Base-by-base conservation (phyloP, 2,113 vertebrate genomes). In the Catagonus wagneri region DNA sequence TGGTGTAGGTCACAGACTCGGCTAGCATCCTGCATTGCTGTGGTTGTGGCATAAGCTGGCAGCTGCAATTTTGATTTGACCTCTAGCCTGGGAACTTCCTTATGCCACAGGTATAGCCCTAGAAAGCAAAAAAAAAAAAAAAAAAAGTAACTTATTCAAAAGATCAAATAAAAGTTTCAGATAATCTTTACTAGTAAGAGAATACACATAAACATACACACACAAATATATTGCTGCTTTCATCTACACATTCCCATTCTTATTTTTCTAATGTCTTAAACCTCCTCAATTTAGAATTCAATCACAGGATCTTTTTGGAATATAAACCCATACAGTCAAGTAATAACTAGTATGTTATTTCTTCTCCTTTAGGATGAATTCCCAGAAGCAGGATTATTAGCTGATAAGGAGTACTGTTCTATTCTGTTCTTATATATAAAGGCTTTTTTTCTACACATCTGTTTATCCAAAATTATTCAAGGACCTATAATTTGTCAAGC, bases 191-290 rank as follows among this genome's bases (percentile, higher is more conserved):
- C 23, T 74, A 88, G 36, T 84, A 56, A 79, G 11, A 54, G 6
- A 52, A 83, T 12, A 71, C 15, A 71, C n/a, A 80, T 32, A 29
- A n/a, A 50, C 14, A 69, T 50, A 20, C 75, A 89, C 12, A 72
- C 61, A 56, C 68, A 74, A 29, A 32, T 2, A 0, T 19, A 44
- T 9, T 19, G 27, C 44, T 76, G 50, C 58, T 88, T 96, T 83
- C 36, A 69, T 34, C 50, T 54, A 78, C 15, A 60, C 22, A 60
- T 61, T 65, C 32, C 34, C 19, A 58, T n/a, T 68, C 52, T 84
- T 50, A 56, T 74, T 96, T 90, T 84, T 66, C 36, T 25, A 66
- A 34, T 36, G 13, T 60, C 58, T 97, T 78, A 96, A 83, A 87
- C 72, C 93, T 72, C 7, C 1, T 84, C 71, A 90, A 68, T 14